These are phyloP conservation scores for Lacerta agilis DNA, from an alignment of 2,797 vertebrate species.

Conservation along the genomic window DNA sequence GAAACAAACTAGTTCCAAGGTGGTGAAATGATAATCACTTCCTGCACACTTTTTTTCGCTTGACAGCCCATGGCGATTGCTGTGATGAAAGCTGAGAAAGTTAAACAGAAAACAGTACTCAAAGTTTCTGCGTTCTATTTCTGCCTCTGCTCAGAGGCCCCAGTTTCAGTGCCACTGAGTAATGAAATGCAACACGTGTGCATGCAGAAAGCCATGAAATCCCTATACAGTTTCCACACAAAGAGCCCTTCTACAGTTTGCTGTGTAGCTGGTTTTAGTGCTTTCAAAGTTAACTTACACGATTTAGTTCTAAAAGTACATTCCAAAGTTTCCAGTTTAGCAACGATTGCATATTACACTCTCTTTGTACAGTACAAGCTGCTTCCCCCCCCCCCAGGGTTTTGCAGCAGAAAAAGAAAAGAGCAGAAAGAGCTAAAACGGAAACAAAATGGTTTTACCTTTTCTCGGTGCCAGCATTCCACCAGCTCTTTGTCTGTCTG, in stretches of 20 bases:
- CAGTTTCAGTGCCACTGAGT: not conserved
- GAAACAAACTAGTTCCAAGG: not conserved
- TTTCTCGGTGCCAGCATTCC: slow-evolving; percentile 89
- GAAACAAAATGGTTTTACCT: slow-evolving; percentile 77
- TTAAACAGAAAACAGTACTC: not conserved
- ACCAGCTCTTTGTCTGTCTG: slow-evolving; percentile 85
- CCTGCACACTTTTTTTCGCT: not conserved
- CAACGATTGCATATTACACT: not conserved
- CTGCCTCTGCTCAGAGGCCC: slow-evolving; percentile 34
- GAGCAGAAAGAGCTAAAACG: not conserved
- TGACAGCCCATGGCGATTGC: not conserved
- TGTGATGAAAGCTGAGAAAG: slow-evolving; percentile 12
- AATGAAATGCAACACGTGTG: slow-evolving; percentile 15
- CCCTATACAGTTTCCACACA: not conserved
- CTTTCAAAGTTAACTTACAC: not conserved
- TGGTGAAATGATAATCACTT: not conserved
- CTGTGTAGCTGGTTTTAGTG: not conserved
- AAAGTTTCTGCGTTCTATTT: slow-evolving; percentile 12
- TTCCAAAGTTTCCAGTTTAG: not conserved
- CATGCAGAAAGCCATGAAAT: not conserved
- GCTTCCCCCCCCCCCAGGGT: not conserved
- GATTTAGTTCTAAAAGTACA: rapidly evolving
- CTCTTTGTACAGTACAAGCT: not conserved
- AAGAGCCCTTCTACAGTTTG: not conserved
- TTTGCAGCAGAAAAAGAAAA: not conserved